phyloP scores from a whole-genome alignment of 1,140 invertebrate genomes.

The Brachionus rubens region DNA sequence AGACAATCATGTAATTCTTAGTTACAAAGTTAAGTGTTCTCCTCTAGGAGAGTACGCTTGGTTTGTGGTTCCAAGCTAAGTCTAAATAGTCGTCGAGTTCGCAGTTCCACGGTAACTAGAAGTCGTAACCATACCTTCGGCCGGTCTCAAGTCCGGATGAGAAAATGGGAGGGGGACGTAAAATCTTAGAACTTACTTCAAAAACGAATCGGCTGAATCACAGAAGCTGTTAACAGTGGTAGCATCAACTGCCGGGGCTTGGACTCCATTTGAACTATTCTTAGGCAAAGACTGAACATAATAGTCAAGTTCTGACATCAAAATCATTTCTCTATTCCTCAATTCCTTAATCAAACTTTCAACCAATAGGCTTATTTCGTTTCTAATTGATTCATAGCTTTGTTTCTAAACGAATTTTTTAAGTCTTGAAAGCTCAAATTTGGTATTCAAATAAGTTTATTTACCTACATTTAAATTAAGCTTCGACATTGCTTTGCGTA shows the following conservation, averaged over 20 bases:
- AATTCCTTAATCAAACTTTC: constrained; percentile 77
- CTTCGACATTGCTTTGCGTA: background rate
- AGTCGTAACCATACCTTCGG: too few species aligned
- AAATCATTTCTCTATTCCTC: constrained; percentile 81
- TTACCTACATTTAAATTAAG: background rate
- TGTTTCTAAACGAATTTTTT: constrained; percentile 79
- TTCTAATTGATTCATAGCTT: constrained; percentile 77
- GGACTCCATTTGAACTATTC: constrained; percentile 62
- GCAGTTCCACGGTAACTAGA: too few species aligned
- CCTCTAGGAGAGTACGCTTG: too few species aligned
- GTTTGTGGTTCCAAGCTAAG: too few species aligned
- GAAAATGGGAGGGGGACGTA: too few species aligned
- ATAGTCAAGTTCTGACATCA: constrained; percentile 81
- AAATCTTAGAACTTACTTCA: constrained; percentile 22
- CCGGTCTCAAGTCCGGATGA: too few species aligned
- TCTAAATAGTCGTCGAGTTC: too few species aligned
- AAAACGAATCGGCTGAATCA: constrained; percentile 75
- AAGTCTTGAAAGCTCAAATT: too few species aligned
- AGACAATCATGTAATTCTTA: too few species aligned
- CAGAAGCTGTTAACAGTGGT: constrained; percentile 88
- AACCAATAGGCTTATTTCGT: constrained; percentile 87
- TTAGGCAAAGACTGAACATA: constrained; percentile 77
- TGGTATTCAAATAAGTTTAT: too few species aligned
- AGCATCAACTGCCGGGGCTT: constrained; percentile 72
- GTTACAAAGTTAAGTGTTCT: too few species aligned